A percentile compares a stretch with the other conserved stretches of the same genome.
Evolutionary conservation across 2,888 invertebrate species (phyloP).

Genomic region (Halictus quadricinctus): DNA sequence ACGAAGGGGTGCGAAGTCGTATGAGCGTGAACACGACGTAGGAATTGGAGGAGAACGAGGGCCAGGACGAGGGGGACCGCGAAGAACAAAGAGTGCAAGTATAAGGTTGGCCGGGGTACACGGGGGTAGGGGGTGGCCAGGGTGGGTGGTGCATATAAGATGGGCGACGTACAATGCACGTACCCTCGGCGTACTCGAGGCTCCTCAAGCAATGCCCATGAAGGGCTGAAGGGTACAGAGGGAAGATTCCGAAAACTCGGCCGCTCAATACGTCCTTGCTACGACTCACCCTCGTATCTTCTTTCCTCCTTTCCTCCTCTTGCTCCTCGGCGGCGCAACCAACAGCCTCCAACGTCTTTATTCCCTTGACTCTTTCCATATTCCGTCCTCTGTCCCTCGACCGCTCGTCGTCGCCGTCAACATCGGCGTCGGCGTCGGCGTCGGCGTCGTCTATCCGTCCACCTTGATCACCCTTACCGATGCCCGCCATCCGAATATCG

Average conservation of each 20-base stretch:
- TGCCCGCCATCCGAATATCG: slow-evolving; percentile 30
- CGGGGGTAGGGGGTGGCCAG: slow-evolving; percentile 68
- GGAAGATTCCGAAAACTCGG: slow-evolving; percentile 80
- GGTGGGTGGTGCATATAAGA: slow-evolving; percentile 82
- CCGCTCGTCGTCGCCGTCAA: background rate
- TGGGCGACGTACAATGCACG: slow-evolving; percentile 81
- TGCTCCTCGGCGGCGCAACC: slow-evolving; percentile 9
- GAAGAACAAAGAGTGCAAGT: slow-evolving; percentile 81
- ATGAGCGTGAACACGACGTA: slow-evolving; percentile 75
- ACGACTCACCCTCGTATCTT: slow-evolving; percentile 69
- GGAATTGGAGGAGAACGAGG: slow-evolving; percentile 70
- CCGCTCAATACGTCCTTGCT: slow-evolving; percentile 78
- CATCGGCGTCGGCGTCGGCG: background rate
- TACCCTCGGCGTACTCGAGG: slow-evolving; percentile 81
- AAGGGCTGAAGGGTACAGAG: slow-evolving; percentile 70
- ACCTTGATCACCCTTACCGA: slow-evolving; percentile 2
- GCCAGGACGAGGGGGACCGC: slow-evolving; percentile 74
- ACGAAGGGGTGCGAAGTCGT: slow-evolving; percentile 80
- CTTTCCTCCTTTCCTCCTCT: slow-evolving; percentile 61
- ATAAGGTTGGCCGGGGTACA: slow-evolving; percentile 77
- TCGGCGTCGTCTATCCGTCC: slow-evolving; percentile 8
- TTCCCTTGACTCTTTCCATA: slow-evolving; percentile 11
- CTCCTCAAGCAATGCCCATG: slow-evolving; percentile 80
- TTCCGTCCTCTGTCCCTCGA: slow-evolving; percentile 1
- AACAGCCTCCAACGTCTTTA: slow-evolving; percentile 23